Evolutionary conservation across 53 echinoderm and acorn worm genomes (phyloP), one percentile per base, ranked within the genome.

Genomic region (Crossaster papposus): DNA sequence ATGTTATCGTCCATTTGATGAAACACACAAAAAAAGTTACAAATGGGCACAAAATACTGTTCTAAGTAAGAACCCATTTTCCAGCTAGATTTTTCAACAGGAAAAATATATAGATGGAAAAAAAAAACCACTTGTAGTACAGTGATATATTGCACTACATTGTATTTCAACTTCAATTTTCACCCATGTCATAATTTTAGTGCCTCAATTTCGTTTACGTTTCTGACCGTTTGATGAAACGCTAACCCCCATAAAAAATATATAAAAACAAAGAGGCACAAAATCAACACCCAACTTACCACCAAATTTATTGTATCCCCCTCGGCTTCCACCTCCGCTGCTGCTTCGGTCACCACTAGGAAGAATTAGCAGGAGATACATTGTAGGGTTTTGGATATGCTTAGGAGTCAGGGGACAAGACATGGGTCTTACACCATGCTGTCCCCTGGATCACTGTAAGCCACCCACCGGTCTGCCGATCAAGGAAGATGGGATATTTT

Each of bases 291-390:
- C 83, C 89, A 88, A 94, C 96, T 93, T 93, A 95, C 94, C 94
- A 96, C 96, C 96, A 54, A 93, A 96, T 85, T 92, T 93, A 93
- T 96, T 95, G 95, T 89, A 93, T 90, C 95, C 95, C 85, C 96
- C 96, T 78, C 96, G 68, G 63, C 95, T 80, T 83, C 92, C 90
- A 72, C 93, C 91, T 54, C 96, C 89, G 89, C 93, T 91, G 79
- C 92, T 91, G 79, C 92, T 88, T 77, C 95, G 90, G 68, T 94
- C 92, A 93, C 95, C 94, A 91, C 91, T 92, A 82, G 82, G 86
- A 90, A 82, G 77, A 93, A 93, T 91, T 85, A 84, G 90, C 80
- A 90, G 90, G 86, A 90, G 80, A 80, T 80, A 80, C 80, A 80
- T 55, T 78, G 81, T 64, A 81, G 81, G 86, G 73, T 81, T 82